Evolutionary conservation across 2,113 vertebrate genomes (phyloP), one percentile per base, ranked within the genome.

Genomic region (Crotalus horridus): DNA sequence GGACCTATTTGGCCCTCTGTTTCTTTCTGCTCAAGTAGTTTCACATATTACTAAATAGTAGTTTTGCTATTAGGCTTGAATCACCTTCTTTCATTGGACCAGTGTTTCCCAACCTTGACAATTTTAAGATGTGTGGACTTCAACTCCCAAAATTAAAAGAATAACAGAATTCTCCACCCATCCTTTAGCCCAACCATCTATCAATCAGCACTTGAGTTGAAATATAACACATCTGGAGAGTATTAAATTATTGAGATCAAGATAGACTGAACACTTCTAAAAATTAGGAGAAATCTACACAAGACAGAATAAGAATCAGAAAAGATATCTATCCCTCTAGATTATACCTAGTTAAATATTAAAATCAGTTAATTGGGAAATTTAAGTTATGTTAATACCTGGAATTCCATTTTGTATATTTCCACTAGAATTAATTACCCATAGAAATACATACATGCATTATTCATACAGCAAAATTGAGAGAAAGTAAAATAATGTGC

Each of bases 301-400:
- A 91, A 53, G 33, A 81, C 33, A 81, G 74, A 81, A 17, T 56
- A 33, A 21, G 20, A 87, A 87, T 91, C 0, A 87, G 21, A 55
- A 54, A 53, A 29, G 21, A 33, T 88, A n/a, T 89, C 17, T 48
- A 15, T 39, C 33, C 33, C 17, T 39, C 24, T 61, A 94, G 6
- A 87, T 69, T 94, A 24, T 61, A 46, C 51, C 59, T 89, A 87
- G 10, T 1, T 86, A 92, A 91, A 58, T 26, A 33, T 93, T 91
- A 89, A 90, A 93, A 89, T 90, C 8, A 88, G 94, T 85, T 48
- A 93, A 94, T 7, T 85, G 51, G 89, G 92, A 95, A 93, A 58
- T 90, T 89, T 90, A 95, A 29, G 87, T 86, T 74, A 2, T 1
- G 33, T 0, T 56, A 9, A 0, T 59, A 39, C 33, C 85, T 85